Percentiles rank a stretch among this genome's conserved stretches.
These are phyloP conservation scores for Rhodinocichla rosea DNA, from an alignment of 2,113 vertebrate species.

Conservation along the genomic window DNA sequence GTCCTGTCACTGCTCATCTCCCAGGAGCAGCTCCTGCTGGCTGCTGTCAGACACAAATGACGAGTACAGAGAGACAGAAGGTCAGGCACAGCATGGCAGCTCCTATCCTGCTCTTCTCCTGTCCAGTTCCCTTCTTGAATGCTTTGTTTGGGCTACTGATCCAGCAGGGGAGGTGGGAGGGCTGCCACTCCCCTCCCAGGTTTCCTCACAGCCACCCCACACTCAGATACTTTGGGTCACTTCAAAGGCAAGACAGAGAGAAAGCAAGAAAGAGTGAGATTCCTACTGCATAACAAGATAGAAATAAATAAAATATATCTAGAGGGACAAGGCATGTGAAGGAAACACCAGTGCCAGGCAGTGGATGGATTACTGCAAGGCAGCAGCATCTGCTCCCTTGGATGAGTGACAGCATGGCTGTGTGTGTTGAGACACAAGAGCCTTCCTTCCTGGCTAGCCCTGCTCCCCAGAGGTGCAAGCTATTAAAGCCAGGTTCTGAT, in stretches of 20 bases:
- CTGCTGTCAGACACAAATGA: not conserved
- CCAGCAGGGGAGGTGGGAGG: not conserved
- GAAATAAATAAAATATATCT: slow-evolving; percentile 47
- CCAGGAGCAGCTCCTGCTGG: not conserved
- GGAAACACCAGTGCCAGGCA: slow-evolving; percentile 26
- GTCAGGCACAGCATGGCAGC: not conserved
- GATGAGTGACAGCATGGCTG: slow-evolving; percentile 4
- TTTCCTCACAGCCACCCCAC: not conserved
- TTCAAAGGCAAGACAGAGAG: not conserved
- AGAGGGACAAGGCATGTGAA: slow-evolving; percentile 7
- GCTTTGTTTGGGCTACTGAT: not conserved
- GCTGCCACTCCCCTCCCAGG: not conserved
- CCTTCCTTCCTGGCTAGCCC: not conserved
- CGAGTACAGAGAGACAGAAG: not conserved
- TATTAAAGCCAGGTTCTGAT: slow-evolving; percentile 10
- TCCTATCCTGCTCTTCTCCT: not conserved
- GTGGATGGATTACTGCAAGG: not conserved
- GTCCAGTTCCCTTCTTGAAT: not conserved
- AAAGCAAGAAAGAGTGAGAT: not conserved
- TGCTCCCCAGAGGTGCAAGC: not conserved
- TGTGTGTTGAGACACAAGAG: not conserved
- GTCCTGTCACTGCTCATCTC: not conserved
- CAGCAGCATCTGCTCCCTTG: not conserved
- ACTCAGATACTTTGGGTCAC: slow-evolving; percentile 6
- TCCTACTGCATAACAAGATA: not conserved